Conservation (phyloP, 2,797 vertebrate species). For the Urosaurus nigricauda region DNA sequence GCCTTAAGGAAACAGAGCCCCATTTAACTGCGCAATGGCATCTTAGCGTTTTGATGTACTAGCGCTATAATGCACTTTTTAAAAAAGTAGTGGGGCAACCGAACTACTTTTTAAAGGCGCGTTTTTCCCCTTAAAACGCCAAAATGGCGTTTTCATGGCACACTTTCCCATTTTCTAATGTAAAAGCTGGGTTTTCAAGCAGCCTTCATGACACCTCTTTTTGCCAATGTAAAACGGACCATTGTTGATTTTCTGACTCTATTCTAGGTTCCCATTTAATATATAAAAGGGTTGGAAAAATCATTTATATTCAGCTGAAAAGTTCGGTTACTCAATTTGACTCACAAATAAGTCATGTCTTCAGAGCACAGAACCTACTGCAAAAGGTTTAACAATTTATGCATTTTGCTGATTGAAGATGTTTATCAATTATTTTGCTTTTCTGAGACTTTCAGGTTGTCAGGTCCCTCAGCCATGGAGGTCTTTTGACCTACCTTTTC, state of each 20-base stretch:
- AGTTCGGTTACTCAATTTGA: constrained; percentile 27
- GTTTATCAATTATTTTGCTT: constrained; percentile 3
- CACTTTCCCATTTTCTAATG: too few species aligned
- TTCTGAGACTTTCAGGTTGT: background rate
- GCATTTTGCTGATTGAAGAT: constrained; percentile 26
- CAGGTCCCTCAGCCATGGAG: background rate
- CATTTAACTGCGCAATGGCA: too few species aligned
- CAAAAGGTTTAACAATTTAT: constrained; percentile 11
- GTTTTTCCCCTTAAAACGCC: too few species aligned
- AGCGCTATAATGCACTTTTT: too few species aligned
- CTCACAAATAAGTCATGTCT: background rate
- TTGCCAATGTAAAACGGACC: too few species aligned
- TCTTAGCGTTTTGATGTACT: too few species aligned
- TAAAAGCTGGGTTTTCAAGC: too few species aligned
- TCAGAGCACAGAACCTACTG: constrained; percentile 7
- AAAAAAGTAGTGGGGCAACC: too few species aligned
- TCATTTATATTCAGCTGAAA: constrained; percentile 28
- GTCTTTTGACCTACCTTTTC: background rate
- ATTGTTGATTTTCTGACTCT: background rate
- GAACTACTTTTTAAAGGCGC: too few species aligned
- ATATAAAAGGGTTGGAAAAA: background rate
- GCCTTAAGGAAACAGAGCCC: too few species aligned
- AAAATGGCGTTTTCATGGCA: too few species aligned
- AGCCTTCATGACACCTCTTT: too few species aligned
- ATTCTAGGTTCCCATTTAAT: background rate